Evolutionary conservation across 2,797 vertebrate genomes (phyloP).

Genomic region (Hypotaenidia okinawae): DNA sequence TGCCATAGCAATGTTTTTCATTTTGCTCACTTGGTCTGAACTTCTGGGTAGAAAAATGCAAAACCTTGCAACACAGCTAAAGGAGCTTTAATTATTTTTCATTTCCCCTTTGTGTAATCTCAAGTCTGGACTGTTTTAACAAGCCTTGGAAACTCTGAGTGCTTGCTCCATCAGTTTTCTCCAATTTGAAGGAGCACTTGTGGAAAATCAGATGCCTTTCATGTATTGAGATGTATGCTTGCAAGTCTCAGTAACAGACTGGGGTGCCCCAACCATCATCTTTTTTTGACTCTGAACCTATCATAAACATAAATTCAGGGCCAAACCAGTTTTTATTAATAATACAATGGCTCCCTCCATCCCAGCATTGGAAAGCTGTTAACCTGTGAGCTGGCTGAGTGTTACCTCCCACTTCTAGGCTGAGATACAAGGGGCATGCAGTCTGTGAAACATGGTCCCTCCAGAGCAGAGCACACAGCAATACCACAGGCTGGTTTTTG

Average conservation of each 20-base stretch:
- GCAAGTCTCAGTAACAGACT: background rate
- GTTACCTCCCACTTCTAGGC: background rate
- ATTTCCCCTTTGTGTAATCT: background rate
- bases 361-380: background rate
- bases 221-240: background rate
- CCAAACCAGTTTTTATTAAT: background rate
- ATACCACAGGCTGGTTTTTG: background rate
- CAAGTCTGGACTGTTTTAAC: conserved; percentile 2
- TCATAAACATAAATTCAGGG: background rate
- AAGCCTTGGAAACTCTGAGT: background rate
- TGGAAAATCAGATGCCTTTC: background rate
- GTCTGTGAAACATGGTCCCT: background rate
- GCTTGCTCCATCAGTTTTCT: background rate
- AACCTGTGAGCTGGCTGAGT: background rate
- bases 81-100: background rate
- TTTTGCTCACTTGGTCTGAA: background rate
- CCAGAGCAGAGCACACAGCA: background rate
- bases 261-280: background rate
- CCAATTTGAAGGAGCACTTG: background rate
- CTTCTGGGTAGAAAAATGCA: background rate
- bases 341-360: background rate
- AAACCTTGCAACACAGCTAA: background rate
- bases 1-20: background rate
- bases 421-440: background rate
- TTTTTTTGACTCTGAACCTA: background rate